These are phyloP conservation scores for Drosophila mayaguana DNA, from an alignment of 2,888 invertebrate species.

Conservation along the genomic window DNA sequence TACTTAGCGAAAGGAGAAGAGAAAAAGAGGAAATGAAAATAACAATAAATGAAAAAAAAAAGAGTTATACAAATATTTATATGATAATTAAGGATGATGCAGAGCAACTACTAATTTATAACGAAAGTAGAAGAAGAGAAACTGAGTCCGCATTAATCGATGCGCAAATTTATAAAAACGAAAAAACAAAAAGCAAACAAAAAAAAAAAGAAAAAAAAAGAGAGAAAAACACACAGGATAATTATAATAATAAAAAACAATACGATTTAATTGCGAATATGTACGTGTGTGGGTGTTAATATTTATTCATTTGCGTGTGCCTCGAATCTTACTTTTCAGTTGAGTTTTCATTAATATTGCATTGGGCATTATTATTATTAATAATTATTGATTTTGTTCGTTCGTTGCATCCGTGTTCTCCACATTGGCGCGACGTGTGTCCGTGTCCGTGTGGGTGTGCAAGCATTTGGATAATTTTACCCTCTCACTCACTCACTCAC, in stretches of 20 bases:
- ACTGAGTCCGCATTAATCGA: conserved; percentile 39
- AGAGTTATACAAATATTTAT: conserved; percentile 75
- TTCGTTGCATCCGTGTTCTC: conserved; percentile 62
- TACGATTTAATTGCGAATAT: conserved; percentile 72
- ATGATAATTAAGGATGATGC: conserved; percentile 72
- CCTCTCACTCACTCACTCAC: conserved; percentile 1
- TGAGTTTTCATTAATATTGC: conserved; percentile 74
- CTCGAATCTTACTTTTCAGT: conserved; percentile 50
- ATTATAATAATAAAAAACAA: conserved; percentile 41
- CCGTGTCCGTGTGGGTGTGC: conserved; percentile 60
- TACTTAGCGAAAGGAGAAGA: conserved; percentile 46
- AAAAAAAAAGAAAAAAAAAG: not conserved
- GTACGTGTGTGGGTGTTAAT: conserved; percentile 46
- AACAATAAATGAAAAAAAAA: conserved; percentile 36
- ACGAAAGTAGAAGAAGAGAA: conserved; percentile 17
- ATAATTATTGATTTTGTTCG: conserved; percentile 67
- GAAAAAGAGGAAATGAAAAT: conserved; percentile 26
- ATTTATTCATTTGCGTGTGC: conserved; percentile 45
- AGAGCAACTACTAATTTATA: conserved; percentile 61
- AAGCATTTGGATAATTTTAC: conserved; percentile 70
- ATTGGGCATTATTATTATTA: conserved; percentile 69
- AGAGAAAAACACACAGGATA: conserved; percentile 4
- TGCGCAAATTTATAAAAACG: conserved; percentile 63
- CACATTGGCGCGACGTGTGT: conserved; percentile 46
- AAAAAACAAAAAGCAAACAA: conserved; percentile 31